Evolutionary conservation across 2,797 vertebrate genomes (phyloP).

Genomic region (Uromys caudimaculatus): DNA sequence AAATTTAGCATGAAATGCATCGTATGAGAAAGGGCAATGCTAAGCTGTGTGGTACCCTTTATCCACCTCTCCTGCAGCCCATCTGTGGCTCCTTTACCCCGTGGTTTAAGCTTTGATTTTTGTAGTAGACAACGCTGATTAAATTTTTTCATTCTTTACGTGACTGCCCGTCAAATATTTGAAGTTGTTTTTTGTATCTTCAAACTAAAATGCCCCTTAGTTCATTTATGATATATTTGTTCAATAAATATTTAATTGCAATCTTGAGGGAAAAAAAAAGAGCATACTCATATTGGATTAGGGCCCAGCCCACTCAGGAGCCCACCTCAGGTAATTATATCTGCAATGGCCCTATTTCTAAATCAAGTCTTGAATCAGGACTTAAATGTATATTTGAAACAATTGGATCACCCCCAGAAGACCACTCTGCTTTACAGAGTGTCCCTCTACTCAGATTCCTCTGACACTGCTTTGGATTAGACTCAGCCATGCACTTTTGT

Average conservation of each 20-base stretch:
- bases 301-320: background rate
- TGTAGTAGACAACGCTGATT: background rate
- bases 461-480: background rate
- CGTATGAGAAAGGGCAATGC: background rate
- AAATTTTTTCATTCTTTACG: background rate
- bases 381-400: background rate
- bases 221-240: background rate
- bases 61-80: background rate
- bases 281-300: background rate
- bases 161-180: background rate
- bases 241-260: background rate
- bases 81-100: background rate
- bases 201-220: background rate
- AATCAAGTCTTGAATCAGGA: background rate
- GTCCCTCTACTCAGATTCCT: background rate
- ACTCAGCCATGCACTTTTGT: background rate
- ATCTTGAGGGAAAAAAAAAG: background rate
- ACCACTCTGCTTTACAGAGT: background rate
- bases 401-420: background rate
- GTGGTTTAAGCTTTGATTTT: background rate
- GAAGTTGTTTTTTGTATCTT: background rate
- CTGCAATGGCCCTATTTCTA: background rate
- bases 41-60: accelerated
- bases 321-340: background rate
- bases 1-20: background rate